Base-by-base conservation (phyloP, 2,113 vertebrate species). In the Speoplatyrhinus poulsoni region DNA sequence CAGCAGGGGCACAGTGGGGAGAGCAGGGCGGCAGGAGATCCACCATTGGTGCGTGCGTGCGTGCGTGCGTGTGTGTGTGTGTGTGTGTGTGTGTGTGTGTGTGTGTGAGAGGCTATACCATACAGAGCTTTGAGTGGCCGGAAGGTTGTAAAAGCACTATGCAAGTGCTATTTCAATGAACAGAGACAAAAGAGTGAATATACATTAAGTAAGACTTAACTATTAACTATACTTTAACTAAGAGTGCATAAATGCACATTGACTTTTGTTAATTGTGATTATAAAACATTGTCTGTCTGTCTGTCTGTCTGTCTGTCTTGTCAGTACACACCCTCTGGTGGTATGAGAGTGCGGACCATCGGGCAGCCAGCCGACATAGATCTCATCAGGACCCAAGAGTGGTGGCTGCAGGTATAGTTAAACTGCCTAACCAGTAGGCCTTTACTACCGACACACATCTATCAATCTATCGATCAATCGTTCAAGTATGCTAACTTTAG, bases 241-340 rank as follows among this genome's bases (percentile, higher is more conserved):
- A 9, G 15, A 48, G 2, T 17, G 19, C 26, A 26, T 26, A 2
- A 26, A 26, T 2, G 2, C 26, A 26, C 26, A 26, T 26, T 26
- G 26, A 46, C 12, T n/a, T 19, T n/a, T n/a, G 16, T 16, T 26
- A 4, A 3, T n/a, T 67, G 19, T 41, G 3, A 12, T 52, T 52
- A 12, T 52, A 15, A 52, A 12, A 15, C 49, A 12, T 11, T 52
- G 0, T 50, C 16, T 72, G 67, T 65, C 50, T 80, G 86, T n/a
- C n/a, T n/a, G n/a, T n/a, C n/a, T 52, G 0, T 50, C 16, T 72
- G 67, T 62, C 53, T 15, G 32, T 12, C 12, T 4, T 26, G 11
- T 46, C 81, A 99, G 98, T 96, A 52, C 93, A 97, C 0, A 91
- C 92, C 46, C 89, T 98, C 0, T 96, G 96, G 95, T 98, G 96